Base-by-base conservation (phyloP, 2,888 invertebrate genomes). In the Chrysopilus asiliformis region DNA sequence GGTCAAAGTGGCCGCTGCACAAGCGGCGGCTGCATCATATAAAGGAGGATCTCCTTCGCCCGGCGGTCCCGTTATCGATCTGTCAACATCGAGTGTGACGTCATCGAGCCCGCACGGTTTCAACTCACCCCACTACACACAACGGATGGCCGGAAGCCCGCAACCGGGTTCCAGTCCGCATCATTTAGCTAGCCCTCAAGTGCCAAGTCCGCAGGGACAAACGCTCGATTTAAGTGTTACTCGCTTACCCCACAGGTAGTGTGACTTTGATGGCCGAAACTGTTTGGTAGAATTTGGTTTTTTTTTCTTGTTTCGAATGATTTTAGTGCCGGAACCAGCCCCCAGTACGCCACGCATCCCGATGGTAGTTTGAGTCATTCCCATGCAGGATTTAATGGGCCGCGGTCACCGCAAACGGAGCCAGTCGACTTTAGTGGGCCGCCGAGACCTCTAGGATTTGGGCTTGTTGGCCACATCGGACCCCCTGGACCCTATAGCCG, bases 191-290 rank as follows among this genome's bases (percentile, higher is more conserved):
- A 85, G 85, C 67, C 85, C 85, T 47, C 84, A 85, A 70, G 85
- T 85, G 66, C 85, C 86, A 56, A 86, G 85, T 68, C 86, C 86
- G 45, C 86, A 86, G 68, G 86, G 86, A 52, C 86, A 87, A 64
- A 86, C 86, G 52, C 71, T 86, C 62, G 86, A 87, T 69, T 76
- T 86, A 61, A 85, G 85, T 65, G 85, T 87, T 52, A 84, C 81
- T 65, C 73, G 84, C 64, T 73, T 85, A 64, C 77, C 79, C 59
- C 83, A 84, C 72, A 83, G 85, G 84, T 85, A 68, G 51, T 53
- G 10, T 24, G 32, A 20, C 14, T 12, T 22, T 22, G 18, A 4
- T 32, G 13, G 25, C 25, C 28, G 36, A 32, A 32, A 33, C 34
- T 19, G 37, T 32, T 33, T n/a, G n/a, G n/a, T n/a, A n/a, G n/a